Base-by-base conservation (phyloP, 2,113 vertebrate genomes). In the Cryptotis parvus region DNA sequence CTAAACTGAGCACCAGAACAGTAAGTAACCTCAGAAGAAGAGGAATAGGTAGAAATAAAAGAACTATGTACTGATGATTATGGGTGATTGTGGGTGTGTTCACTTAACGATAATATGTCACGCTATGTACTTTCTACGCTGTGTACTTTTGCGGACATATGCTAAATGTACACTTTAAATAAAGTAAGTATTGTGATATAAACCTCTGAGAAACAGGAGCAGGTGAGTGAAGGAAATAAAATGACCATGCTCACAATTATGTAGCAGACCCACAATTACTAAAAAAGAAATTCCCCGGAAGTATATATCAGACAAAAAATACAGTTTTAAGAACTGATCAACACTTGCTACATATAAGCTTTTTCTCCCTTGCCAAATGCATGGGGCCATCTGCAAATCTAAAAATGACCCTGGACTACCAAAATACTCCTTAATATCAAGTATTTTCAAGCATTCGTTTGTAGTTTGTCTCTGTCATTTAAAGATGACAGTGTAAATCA, bases 141-240 rank as follows among this genome's bases (percentile, higher is more conserved):
- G 24, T 22, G 29, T 18, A 37, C 3, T 68, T 77, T 87, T 77
- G 39, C 85, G 22, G 22, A 78, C 73, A 82, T 31, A 86, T 63
- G 11, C 29, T 89, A 87, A 94, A 74, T n/a, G 58, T 82, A 84
- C 16, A 55, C 77, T 72, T 68, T 86, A 80, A 76, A 55, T 31
- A 70, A 91, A 91, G 35, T 84, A 84, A 88, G 33, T 24, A 11
- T 84, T 14, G 65, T 35, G 66, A 72, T 69, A 43, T 49, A 88
- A 90, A 77, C 61, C 63, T 81, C 88, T 75, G 41, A 87, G 39
- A 92, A 90, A 92, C 11, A 77, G 6, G 18, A 3, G 2, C 27
- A 68, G 65, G 9, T 73, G 27, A 20, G 35, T 89, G 70, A 92
- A 84, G 74, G 41, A 90, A 87, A 88, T 68, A 91, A 94, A 29